A percentile compares a stretch with the other conserved stretches of the same genome.
These are phyloP conservation scores for Microtus oregoni DNA, from an alignment of 2,113 vertebrate genomes.

Conservation along the genomic window DNA sequence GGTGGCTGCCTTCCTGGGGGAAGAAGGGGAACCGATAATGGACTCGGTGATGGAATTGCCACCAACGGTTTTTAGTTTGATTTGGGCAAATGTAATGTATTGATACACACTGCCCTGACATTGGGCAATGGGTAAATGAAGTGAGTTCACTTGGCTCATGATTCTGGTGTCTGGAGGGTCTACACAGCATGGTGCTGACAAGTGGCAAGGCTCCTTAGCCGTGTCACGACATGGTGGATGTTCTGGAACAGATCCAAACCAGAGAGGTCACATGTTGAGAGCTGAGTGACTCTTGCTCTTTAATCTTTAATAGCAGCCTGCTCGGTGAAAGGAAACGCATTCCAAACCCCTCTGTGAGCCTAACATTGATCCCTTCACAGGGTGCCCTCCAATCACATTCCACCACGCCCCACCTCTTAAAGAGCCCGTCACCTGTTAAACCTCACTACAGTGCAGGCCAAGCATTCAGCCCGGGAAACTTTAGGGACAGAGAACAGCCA, in stretches of 20 bases:
- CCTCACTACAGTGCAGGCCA: neutral
- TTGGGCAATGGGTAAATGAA: neutral
- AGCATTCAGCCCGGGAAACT: neutral
- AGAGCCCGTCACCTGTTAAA: neutral
- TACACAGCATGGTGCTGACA: neutral
- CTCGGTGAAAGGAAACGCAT: neutral
- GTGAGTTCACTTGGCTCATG: neutral
- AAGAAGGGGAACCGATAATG: neutral
- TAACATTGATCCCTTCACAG: neutral
- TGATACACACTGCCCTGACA: no score
- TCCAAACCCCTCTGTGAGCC: neutral
- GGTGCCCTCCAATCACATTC: neutral
- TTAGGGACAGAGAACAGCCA: no score
- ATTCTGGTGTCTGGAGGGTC: neutral
- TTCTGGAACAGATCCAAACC: neutral
- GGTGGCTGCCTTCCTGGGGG: neutral
- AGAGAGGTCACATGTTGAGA: neutral
- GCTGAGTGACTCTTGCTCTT: neutral
- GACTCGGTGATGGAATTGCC: neutral
- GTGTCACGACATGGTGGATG: neutral
- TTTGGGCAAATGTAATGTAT: neutral
- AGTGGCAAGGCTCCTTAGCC: neutral
- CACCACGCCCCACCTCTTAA: neutral
- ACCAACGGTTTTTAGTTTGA: neutral
- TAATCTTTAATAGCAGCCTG: neutral